Percentiles rank a stretch among this genome's conserved stretches.
Evolutionary conservation across 1,140 invertebrate genomes (phyloP).

Genomic region (Drosophila sucinea): DNA sequence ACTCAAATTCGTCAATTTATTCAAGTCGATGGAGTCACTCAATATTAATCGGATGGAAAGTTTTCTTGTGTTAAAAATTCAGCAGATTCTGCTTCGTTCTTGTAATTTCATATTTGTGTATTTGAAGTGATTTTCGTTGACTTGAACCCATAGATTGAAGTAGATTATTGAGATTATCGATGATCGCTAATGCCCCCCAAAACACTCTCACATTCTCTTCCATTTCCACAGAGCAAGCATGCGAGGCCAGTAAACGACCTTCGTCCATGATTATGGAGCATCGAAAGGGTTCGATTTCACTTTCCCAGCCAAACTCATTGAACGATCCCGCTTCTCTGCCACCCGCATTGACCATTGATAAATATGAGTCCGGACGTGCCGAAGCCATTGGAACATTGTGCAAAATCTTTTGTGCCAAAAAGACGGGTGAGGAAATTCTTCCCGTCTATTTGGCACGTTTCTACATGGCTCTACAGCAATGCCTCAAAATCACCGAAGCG

Average conservation of each 20-base stretch:
- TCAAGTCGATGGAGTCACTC: not conserved
- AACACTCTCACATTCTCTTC: not conserved
- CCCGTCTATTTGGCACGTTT: conserved; percentile 97
- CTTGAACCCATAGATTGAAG: not conserved
- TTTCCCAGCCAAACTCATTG: conserved; percentile 81
- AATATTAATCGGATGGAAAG: no score
- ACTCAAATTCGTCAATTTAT: not conserved
- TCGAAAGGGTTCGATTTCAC: conserved; percentile 81
- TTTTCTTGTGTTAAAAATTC: no score
- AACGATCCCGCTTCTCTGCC: conserved; percentile 76
- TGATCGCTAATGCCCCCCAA: not conserved
- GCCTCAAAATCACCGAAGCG: conserved; percentile 87
- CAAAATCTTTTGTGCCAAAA: conserved; percentile 97
- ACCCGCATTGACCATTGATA: conserved; percentile 85
- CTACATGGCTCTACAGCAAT: conserved; percentile 95
- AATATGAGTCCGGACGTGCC: conserved; percentile 93
- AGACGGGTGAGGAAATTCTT: conserved; percentile 96
- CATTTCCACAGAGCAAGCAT: conserved; percentile 70
- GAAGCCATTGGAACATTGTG: conserved; percentile 97
- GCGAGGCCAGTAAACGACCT: conserved; percentile 79
- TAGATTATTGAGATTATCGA: not conserved
- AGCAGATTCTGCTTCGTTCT: no score
- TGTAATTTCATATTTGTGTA: no score
- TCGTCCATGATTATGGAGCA: conserved; percentile 83
- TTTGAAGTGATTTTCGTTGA: not conserved